A percentile compares a stretch with the other conserved stretches of the same genome.
Evolutionary conservation across 1,140 invertebrate genomes (phyloP).

Genomic region (Lepidotrigona ventralis): DNA sequence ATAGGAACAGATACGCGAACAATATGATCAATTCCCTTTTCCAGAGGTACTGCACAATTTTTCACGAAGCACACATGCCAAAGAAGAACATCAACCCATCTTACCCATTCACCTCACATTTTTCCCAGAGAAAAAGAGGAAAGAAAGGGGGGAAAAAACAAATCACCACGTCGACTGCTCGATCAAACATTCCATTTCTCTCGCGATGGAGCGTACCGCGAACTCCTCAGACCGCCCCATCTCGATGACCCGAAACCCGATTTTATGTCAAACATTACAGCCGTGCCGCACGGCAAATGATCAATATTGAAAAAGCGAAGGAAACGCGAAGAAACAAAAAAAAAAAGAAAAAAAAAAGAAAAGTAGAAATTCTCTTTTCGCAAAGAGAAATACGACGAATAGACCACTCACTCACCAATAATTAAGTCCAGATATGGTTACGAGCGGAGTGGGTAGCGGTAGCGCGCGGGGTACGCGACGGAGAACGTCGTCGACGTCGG

Average conservation of each 20-base stretch:
- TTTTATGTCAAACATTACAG: not conserved
- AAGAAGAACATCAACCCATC: not conserved
- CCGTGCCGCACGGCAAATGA: not conserved
- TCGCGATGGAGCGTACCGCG: too few species aligned
- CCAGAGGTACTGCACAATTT: too few species aligned
- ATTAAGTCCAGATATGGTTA: slow-evolving; percentile 78
- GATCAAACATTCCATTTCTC: too few species aligned
- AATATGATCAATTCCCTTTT: too few species aligned
- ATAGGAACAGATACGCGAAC: too few species aligned
- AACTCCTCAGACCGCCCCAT: not conserved
- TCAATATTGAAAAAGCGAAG: slow-evolving; percentile 3
- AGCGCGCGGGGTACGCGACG: slow-evolving; percentile 76
- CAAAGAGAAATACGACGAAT: not conserved
- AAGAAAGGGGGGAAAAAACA: too few species aligned
- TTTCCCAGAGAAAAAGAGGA: too few species aligned
- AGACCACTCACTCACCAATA: slow-evolving; percentile 77
- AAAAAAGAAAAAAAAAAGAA: too few species aligned
- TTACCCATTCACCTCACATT: not conserved
- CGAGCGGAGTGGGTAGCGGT: slow-evolving; percentile 72
- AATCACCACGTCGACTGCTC: too few species aligned
- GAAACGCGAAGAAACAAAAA: not conserved
- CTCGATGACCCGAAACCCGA: not conserved
- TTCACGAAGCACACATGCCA: too few species aligned
- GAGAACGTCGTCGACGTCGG: slow-evolving; percentile 76
- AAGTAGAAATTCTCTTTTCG: too few species aligned